Percentiles rank a stretch among this genome's conserved stretches.
Conservation (phyloP, 1,140 invertebrate species). For the Rhopalosiphum maidis region DNA sequence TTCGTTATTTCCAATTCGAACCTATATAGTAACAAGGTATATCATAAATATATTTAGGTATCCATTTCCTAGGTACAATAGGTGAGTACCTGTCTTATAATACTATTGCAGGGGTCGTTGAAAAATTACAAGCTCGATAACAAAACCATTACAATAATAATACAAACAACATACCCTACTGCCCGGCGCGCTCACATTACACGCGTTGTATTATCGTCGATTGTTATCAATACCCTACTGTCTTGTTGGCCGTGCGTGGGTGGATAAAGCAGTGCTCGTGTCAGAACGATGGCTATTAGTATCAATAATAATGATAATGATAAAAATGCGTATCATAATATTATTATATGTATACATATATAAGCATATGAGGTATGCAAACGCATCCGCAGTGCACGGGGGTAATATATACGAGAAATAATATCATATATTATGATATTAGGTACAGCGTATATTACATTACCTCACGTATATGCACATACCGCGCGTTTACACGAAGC, state of each 20-base stretch:
- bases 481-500: neutral
- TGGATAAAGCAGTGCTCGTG: neutral
- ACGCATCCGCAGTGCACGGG: neutral
- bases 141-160: neutral
- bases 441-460: neutral
- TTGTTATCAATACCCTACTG: conserved; percentile 6
- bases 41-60: no score
- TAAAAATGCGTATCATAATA: neutral
- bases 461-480: neutral
- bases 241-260: neutral
- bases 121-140: neutral
- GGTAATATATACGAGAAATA: neutral
- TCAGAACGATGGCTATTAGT: neutral
- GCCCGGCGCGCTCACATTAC: neutral
- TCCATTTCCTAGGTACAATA: no score
- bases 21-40: neutral
- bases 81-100: no score
- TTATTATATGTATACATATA: neutral
- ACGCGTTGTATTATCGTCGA: neutral
- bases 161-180: neutral
- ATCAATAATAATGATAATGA: neutral
- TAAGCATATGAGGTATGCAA: neutral
- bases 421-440: neutral
- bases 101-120: neutral
- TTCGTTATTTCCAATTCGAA: neutral